These are phyloP conservation scores for Aurelia sp. DNA, from an alignment of 30 jellyfish, hydroid and myxozoan species.

Conservation along the genomic window DNA sequence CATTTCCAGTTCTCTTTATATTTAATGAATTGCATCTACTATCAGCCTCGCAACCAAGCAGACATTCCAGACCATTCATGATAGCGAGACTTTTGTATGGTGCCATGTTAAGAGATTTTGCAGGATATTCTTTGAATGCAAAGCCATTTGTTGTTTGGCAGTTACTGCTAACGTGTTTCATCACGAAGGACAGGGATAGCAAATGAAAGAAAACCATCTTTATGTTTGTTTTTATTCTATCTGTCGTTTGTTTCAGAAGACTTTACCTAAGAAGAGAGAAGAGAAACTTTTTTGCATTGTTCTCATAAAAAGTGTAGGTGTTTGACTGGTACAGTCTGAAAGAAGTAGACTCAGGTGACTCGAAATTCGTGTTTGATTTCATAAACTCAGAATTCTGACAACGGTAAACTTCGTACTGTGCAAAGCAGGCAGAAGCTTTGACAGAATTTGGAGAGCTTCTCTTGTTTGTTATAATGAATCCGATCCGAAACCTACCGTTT, in stretches of 20 bases:
- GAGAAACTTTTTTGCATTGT: not conserved
- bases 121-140: conserved; percentile 5
- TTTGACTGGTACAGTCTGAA: too few relatives aligned
- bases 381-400: too few relatives aligned
- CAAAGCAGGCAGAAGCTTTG: too few relatives aligned
- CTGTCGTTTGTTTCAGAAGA: not conserved
- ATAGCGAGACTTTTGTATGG: conserved; percentile 19
- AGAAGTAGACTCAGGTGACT: too few relatives aligned
- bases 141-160: conserved; percentile 46
- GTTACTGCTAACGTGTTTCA: not conserved
- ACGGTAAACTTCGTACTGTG: too few relatives aligned
- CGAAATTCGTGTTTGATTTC: too few relatives aligned
- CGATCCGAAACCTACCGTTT: too few relatives aligned
- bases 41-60: conserved; percentile 32
- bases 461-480: too few relatives aligned
- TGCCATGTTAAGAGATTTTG: conserved; percentile 2
- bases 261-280: not conserved
- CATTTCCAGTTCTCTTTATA: not conserved
- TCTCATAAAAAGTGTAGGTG: not conserved
- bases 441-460: too few relatives aligned
- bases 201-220: not conserved
- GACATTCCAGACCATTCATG: conserved; percentile 24
- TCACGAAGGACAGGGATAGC: not conserved
- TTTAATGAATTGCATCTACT: conserved; percentile 44
- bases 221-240: not conserved